phyloP scores from a whole-genome alignment of 2,113 vertebrate genomes.

The Anarhynchus alexandrinus region DNA sequence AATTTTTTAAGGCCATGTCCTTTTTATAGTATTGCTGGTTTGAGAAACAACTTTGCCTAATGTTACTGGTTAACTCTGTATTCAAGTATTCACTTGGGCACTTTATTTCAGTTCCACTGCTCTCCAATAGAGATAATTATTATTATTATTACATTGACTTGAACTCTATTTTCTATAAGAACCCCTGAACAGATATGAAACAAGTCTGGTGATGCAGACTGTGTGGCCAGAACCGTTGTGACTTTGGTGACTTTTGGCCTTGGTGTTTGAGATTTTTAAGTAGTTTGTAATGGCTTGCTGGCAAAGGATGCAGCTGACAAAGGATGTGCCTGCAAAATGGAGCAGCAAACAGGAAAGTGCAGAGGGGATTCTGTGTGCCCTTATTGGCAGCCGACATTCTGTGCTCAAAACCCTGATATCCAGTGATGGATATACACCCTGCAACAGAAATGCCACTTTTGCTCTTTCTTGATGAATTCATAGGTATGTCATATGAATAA shows the following conservation, averaged over 20 bases:
- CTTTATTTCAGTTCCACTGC: not conserved
- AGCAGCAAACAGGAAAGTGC: not conserved
- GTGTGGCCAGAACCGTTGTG: not conserved
- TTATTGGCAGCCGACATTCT: not conserved
- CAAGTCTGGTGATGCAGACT: not conserved
- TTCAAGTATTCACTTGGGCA: not conserved
- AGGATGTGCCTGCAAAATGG: not conserved
- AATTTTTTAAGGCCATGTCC: not conserved
- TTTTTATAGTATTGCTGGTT: not conserved
- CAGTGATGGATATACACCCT: not conserved
- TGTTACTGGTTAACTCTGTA: not conserved
- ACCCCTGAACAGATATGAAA: not conserved
- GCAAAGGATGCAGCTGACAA: not conserved
- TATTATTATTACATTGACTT: not conserved
- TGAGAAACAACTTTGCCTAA: not conserved
- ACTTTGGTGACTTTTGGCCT: not conserved
- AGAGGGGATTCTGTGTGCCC: not conserved
- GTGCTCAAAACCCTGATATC: not conserved
- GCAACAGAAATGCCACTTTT: not conserved
- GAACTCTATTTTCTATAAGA: not conserved
- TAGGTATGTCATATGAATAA: not conserved
- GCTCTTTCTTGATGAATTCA: not conserved
- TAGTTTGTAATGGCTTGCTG: not conserved
- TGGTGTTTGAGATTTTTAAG: not conserved
- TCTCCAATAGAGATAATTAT: not conserved